Evolutionary conservation across 2,113 vertebrate species (phyloP), one percentile per base, ranked within the genome.

Genomic region (Actinemys pallida): DNA sequence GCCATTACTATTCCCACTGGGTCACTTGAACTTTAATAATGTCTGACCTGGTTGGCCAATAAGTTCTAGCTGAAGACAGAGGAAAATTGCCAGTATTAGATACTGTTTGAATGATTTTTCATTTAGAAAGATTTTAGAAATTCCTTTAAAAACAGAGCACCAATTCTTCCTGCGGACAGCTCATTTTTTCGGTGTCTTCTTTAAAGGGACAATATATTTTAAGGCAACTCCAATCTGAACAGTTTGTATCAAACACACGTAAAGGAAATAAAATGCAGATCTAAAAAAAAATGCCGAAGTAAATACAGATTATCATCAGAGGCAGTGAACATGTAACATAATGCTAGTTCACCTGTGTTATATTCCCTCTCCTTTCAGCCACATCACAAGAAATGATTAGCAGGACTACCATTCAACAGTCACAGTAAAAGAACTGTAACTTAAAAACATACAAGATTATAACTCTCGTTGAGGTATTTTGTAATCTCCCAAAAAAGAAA

Each of bases 11-110:
- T 97, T 97, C 98, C 97, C 98, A 97, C 90, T 56, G 95, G 98
- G 96, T 95, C 94, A 95, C 94, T 97, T 98, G 98, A 98, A 98
- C 98, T 98, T 98, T 98, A 98, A 98, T 98, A 98, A 98, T 97
- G 97, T 97, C 98, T 98, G 98, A 98, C 97, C 98, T 98, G 92
- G 95, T 97, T 98, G 97, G 96, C 97, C 97, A 98, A 93, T 98
- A 98, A 98, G 98, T 98, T 98, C 95, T 97, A 98, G 96, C 97
- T 97, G 96, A 89, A 97, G 95, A 97, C 97, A 98, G 97, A 98
- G 78, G 95, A 97, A 98, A 98, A 98, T 95, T 97, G 96, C 95
- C 96, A 98, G 96, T 92, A 98, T 97, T 98, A 96, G 95, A 97
- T 90, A 98, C 90, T 94, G 93, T 97, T 97, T 94, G 96, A 97